Percentiles rank a stretch among this genome's conserved stretches.
Evolutionary conservation across 2,113 vertebrate genomes (phyloP).

Genomic region (Lycaon pictus): DNA sequence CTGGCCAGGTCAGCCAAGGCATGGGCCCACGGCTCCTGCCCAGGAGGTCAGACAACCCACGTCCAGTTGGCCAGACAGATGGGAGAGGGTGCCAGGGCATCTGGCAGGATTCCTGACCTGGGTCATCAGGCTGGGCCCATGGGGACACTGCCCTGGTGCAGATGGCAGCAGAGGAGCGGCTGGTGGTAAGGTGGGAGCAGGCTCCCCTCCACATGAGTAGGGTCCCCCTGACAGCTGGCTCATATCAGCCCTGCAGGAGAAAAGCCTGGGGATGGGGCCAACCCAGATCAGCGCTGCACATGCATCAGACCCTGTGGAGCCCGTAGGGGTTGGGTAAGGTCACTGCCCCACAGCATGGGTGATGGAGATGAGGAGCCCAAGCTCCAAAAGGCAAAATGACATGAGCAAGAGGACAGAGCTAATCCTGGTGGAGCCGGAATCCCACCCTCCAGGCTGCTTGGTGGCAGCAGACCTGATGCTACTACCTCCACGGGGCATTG

Average conservation of each 20-base stretch:
- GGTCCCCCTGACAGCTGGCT: background rate
- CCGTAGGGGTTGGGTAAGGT: background rate
- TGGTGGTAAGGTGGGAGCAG: background rate
- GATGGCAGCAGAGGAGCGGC: background rate
- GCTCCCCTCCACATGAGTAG: background rate
- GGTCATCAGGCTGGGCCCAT: background rate
- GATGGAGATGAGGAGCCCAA: background rate
- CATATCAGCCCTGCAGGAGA: background rate
- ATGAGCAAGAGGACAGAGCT: background rate
- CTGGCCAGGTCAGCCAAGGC: background rate
- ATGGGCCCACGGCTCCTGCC: background rate
- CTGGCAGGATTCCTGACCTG: background rate
- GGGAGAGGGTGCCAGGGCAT: background rate
- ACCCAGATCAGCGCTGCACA: background rate
- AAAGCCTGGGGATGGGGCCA: background rate
- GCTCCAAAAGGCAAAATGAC: background rate
- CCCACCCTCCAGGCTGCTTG: background rate
- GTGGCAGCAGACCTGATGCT: background rate
- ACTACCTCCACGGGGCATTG: background rate
- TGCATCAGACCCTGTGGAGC: background rate
- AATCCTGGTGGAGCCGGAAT: background rate
- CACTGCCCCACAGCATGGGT: background rate
- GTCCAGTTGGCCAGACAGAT: background rate
- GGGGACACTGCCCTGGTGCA: background rate
- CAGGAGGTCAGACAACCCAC: background rate